Conservation (phyloP, 2,888 invertebrate genomes). For the Lissonota sp. region DNA sequence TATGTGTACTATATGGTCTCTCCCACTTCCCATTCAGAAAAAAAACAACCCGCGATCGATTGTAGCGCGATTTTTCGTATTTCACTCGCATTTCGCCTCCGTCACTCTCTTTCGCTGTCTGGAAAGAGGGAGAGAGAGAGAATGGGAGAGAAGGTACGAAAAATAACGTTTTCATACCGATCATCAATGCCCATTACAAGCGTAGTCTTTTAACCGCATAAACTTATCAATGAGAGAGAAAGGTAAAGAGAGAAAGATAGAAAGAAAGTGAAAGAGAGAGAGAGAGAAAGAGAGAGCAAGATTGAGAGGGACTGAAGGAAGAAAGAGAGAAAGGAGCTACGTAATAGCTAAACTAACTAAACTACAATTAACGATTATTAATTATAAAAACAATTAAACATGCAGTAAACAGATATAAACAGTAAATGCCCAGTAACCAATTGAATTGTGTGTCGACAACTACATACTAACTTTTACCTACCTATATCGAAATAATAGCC, state of each 20-base stretch:
- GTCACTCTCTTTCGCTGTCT: background rate
- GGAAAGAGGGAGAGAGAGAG: background rate
- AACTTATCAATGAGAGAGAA: constrained; percentile 78
- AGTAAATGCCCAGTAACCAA: constrained; percentile 83
- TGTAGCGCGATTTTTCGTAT: constrained; percentile 66
- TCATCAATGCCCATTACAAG: constrained; percentile 74
- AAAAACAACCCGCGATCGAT: constrained; percentile 71
- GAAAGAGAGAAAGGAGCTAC: constrained; percentile 77
- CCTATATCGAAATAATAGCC: constrained; percentile 84
- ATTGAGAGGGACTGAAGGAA: constrained; percentile 43
- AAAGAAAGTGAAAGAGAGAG: constrained; percentile 66
- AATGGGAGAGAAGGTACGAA: constrained; percentile 11
- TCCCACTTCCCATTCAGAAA: constrained; percentile 82
- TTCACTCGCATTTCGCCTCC: constrained; percentile 29
- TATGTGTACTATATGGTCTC: constrained; percentile 84
- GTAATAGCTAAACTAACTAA: constrained; percentile 83
- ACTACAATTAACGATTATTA: constrained; percentile 84
- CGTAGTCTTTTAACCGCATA: constrained; percentile 83
- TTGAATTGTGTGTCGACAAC: constrained; percentile 84
- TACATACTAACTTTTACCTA: constrained; percentile 83
- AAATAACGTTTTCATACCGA: constrained; percentile 41
- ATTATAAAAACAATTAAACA: constrained; percentile 83
- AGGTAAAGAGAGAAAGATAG: constrained; percentile 36
- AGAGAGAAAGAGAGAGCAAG: constrained; percentile 82
- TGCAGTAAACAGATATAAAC: constrained; percentile 84